Evolutionary conservation across 2,113 vertebrate genomes (phyloP).

Genomic region (Macroglossus sobrinus): DNA sequence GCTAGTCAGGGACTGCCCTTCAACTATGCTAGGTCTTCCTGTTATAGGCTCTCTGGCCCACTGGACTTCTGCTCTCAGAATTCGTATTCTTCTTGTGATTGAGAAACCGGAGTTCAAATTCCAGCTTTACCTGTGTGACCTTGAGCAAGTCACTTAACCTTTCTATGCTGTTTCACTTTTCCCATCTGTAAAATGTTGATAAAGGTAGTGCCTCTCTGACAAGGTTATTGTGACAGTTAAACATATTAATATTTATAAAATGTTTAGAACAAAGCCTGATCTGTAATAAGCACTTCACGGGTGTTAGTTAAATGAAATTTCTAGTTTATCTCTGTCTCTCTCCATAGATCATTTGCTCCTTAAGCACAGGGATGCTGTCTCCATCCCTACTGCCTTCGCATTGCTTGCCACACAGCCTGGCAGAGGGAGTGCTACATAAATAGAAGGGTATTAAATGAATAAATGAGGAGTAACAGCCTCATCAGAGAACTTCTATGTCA

Average conservation of each 20-base stretch:
- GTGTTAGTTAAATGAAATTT: neutral
- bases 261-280: neutral
- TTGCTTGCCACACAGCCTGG: neutral
- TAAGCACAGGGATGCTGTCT: neutral
- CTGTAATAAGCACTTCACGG: too few relatives aligned
- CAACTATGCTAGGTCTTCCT: neutral
- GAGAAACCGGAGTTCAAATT: neutral
- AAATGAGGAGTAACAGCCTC: neutral
- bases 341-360: neutral
- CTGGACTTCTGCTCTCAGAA: neutral
- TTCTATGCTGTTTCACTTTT: too few relatives aligned
- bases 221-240: too few relatives aligned
- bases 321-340: neutral
- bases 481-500: neutral
- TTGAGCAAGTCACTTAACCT: neutral
- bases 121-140: neutral
- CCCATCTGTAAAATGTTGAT: too few relatives aligned
- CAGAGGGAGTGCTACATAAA: neutral
- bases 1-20: neutral
- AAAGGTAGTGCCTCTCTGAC: neutral
- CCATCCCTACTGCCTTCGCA: neutral
- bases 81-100: too few relatives aligned
- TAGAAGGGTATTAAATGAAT: neutral
- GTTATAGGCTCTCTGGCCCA: fast-evolving
- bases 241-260: neutral